Base-by-base conservation (phyloP, 2,113 vertebrate genomes). In the Syrrhaptes paradoxus region DNA sequence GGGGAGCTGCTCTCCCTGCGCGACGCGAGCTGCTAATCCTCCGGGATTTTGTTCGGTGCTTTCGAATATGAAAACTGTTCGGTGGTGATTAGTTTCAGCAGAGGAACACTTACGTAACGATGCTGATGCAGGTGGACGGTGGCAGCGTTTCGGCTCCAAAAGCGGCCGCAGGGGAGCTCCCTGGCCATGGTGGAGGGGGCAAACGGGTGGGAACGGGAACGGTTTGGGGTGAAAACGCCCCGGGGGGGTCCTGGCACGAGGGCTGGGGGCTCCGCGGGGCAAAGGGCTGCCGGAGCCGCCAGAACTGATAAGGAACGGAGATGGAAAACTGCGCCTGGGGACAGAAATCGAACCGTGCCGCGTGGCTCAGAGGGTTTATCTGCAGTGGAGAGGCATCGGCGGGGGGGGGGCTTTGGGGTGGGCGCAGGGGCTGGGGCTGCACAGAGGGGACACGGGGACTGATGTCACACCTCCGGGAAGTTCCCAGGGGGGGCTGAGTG, bases 331-430 rank as follows among this genome's bases (percentile, higher is more conserved):
- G 1, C 5, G 4, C 36, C 66, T n/a, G 46, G 75, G 55, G 32
- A 2, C 25, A 18, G 76, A 41, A 52, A 26, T 13, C 0, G 12
- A 72, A 22, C 6, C 0, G 32, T 13, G 41, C 38, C 0, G 2
- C 0, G 1, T n/a, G 63, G 29, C 2, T 2, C 10, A 1, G 43
- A 4, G 41, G 41, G 7, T 63, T 85, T 62, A 21, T 54, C 32
- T 7, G 31, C 6, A 6, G 43, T 2, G 6, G 10, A 11, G n/a
- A 52, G 54, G 38, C 4, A 4, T 15, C 26, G 3, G 0, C n/a
- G n/a, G 4, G 49, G 26, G 36, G 67, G 5, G 15, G 36, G 36
- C 36, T 66, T 0, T 24, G 41, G 71, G 73, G 36, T 29, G 66
- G 59, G 32, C 2, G 8, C 24, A 32, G 13, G 45, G 62, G 19